Conservation (phyloP, 2,113 vertebrate species). For the Triplophysa rosa region DNA sequence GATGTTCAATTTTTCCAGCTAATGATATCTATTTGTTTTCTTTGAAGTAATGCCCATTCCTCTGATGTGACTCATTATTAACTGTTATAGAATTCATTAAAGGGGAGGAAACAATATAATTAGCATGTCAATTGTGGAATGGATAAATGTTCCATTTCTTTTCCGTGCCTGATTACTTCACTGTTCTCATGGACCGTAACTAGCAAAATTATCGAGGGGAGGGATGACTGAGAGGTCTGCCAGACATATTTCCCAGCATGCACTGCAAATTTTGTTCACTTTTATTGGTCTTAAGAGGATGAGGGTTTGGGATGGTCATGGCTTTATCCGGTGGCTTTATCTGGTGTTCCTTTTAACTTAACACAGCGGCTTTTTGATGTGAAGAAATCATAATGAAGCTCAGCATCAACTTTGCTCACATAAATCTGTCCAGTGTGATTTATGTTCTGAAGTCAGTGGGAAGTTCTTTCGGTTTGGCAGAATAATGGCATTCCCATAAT, state of each 20-base stretch:
- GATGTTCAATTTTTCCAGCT: slow-evolving; percentile 21
- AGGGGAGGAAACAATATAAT: slow-evolving; percentile 40
- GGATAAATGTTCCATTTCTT: slow-evolving; percentile 19
- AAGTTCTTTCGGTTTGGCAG: slow-evolving; percentile 2
- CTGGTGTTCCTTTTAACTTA: not conserved
- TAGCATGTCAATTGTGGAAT: slow-evolving; percentile 43
- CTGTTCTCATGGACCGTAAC: not conserved
- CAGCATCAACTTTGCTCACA: slow-evolving; percentile 11
- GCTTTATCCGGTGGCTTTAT: no score
- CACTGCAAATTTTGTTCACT: not conserved
- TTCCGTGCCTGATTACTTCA: slow-evolving; percentile 14
- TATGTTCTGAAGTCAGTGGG: slow-evolving; percentile 1
- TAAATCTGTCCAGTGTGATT: slow-evolving; percentile 11
- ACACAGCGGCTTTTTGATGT: not conserved
- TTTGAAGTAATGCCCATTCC: slow-evolving; percentile 36
- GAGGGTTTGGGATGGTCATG: slow-evolving; percentile 43
- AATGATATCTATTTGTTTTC: slow-evolving; percentile 34
- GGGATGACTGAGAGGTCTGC: not conserved
- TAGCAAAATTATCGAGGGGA: not conserved
- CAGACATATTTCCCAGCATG: not conserved
- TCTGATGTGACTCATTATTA: slow-evolving; percentile 48
- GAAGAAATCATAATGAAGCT: slow-evolving; percentile 1
- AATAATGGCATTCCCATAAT: slow-evolving; percentile 28
- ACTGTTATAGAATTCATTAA: slow-evolving; percentile 22
- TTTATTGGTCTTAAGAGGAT: not conserved